A percentile compares a stretch with the other conserved stretches of the same genome.
Conservation (phyloP, 2,888 invertebrate genomes). For the Dolichomitus sp. region DNA sequence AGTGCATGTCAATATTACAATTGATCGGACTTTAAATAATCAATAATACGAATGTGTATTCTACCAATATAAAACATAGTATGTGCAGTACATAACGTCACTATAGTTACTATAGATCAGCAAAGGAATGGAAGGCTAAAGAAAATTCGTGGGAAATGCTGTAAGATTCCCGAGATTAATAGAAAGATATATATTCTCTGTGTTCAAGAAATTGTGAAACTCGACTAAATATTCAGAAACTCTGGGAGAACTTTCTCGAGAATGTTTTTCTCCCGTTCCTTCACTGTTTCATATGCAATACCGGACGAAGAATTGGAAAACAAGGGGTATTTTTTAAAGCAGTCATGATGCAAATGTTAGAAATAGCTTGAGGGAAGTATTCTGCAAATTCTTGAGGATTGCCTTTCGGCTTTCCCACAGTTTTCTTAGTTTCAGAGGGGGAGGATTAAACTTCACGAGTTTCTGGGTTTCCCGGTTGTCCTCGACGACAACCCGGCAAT, state of each 20-base stretch:
- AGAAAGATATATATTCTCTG: slow-evolving; percentile 9
- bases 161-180: slow-evolving; percentile 7
- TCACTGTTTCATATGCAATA: not conserved
- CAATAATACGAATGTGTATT: not conserved
- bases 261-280: slow-evolving; percentile 15
- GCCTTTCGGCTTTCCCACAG: not conserved
- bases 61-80: not conserved
- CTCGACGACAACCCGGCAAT: slow-evolving; percentile 30
- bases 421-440: not conserved
- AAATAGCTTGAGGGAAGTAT: slow-evolving; percentile 10
- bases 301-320: not conserved
- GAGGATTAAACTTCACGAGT: not conserved
- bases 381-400: slow-evolving; percentile 3
- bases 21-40: not conserved
- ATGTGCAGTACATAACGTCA: not conserved
- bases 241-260: slow-evolving; percentile 5
- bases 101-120: not conserved
- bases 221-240: slow-evolving; percentile 28
- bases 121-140: not conserved
- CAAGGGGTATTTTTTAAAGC: slow-evolving; percentile 25
- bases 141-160: not conserved
- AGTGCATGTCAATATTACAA: not conserved
- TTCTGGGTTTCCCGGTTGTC: slow-evolving; percentile 20
- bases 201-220: slow-evolving; percentile 29
- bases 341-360: slow-evolving; percentile 30